Base-by-base conservation (phyloP, 2,113 vertebrate species). In the Nothocercus julius region DNA sequence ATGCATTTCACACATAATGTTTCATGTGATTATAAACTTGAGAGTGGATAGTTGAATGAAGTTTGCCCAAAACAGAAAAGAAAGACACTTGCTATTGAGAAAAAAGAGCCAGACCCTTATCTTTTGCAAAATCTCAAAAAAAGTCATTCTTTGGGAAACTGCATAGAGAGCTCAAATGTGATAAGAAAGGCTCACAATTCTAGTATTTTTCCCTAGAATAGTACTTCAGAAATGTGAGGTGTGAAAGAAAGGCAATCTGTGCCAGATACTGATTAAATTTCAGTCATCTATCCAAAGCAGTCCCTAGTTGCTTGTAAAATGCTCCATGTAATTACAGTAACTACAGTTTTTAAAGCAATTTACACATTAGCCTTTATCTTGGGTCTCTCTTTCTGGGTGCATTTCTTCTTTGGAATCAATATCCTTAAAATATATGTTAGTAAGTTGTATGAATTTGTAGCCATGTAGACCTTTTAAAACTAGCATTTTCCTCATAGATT, bases 231-330 rank as follows among this genome's bases (percentile, higher is more conserved):
- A 97, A 97, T 76, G 15, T 68, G 87, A 98, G 94, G 96, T 97
- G 93, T 94, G 93, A 97, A 97, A 89, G 85, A 95, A 97, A 97
- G 86, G 87, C 95, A 96, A 82, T 90, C 89, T 96, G 81, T 97
- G 96, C 96, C 97, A 98, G 93, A 96, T 97, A 97, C 96, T 97
- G 96, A 98, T 97, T 98, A 98, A 97, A 98, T 98, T 98, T 97
- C 97, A 97, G 97, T 97, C 97, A 97, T 98, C 97, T 97, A 97
- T 98, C 97, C 95, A 97, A 98, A 98, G 96, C 88, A 95, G 93
- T 97, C 97, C 97, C 98, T 84, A 69, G 97, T 44, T 97, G 97
- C 97, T 97, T 97, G 97, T 98, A 98, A 98, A 98, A 98, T 98
- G 97, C 91, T 97, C 95, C 89, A 93, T 97, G 97, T 98, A 98